These are phyloP conservation scores for Beroe ovata DNA, from an alignment of 37 sponge, comb jelly and placozoan genomes.

Conservation along the genomic window DNA sequence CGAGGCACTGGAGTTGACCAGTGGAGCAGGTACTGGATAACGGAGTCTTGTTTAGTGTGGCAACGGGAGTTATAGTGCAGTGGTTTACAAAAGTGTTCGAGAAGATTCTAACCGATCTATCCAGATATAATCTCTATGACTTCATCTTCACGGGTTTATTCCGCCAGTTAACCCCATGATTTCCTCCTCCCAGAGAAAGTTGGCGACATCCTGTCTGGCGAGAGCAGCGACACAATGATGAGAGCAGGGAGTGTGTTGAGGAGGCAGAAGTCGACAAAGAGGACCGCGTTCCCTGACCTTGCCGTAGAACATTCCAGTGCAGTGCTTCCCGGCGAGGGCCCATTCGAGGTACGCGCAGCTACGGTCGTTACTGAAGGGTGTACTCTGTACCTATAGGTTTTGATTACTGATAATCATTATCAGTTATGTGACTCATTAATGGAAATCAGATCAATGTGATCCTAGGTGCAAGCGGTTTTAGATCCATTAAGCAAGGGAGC, in stretches of 20 bases:
- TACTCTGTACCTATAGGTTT: too few species aligned
- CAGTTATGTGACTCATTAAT: too few species aligned
- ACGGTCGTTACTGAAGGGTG: too few species aligned
- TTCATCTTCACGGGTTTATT: too few species aligned
- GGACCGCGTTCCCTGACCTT: slow-evolving; percentile 60
- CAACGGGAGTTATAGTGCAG: too few species aligned
- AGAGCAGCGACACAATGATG: slow-evolving; percentile 49
- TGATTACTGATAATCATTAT: too few species aligned
- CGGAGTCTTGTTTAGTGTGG: too few species aligned
- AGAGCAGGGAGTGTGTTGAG: slow-evolving; percentile 9
- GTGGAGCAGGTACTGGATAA: slow-evolving; percentile 64
- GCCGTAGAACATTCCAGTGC: slow-evolving; percentile 4
- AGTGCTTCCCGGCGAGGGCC: slow-evolving; percentile 20
- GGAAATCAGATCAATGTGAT: too few species aligned
- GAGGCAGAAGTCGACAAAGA: slow-evolving; percentile 36
- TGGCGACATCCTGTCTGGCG: background rate
- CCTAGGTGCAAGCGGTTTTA: slow-evolving; percentile 38
- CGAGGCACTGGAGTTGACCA: background rate
- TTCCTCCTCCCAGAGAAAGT: slow-evolving; percentile 27
- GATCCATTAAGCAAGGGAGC: slow-evolving; percentile 54
- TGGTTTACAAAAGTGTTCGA: too few species aligned
- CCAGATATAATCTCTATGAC: too few species aligned
- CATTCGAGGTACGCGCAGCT: slow-evolving; percentile 56
- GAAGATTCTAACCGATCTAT: slow-evolving; percentile 1
- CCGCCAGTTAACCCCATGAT: too few species aligned